Evolutionary conservation across 2,797 vertebrate species (phyloP), one percentile per base, ranked within the genome.

Genomic region (Cossypha niveicapilla): DNA sequence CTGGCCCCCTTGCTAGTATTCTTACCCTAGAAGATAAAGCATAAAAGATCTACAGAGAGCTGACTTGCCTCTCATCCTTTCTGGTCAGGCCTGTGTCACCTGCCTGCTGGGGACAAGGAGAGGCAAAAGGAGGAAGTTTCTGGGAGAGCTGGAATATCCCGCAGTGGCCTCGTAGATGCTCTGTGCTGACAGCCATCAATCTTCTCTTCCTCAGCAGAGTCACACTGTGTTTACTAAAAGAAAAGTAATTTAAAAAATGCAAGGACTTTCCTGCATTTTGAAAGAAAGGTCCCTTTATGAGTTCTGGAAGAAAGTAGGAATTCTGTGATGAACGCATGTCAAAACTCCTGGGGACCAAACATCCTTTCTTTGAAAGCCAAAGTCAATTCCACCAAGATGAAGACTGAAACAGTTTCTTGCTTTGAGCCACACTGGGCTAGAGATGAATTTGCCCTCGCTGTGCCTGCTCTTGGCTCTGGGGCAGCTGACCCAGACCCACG

Each of bases 1-100:
- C 50, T 92, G 83, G 48, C 27, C 34, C 37, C 83, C 42, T 84
- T 73, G 67, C 42, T 50, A 34, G 30, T 30, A 17, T 62, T 79
- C 16, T 35, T 85, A 48, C 22, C 22, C 0, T 21, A 54, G 62
- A 10, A 58, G 35, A 47, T 60, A 65, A 63, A 58, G 63, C 56
- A 35, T 37, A 24, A 53, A 60, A 79, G 63, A 30, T 13, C 37
- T 76, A 11, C 51, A 61, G 67, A 56, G 62, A 73, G 13, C 56
- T 80, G 30, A 25, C 47, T 63, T 93, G 34, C 47, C 21, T 88
- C 62, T 70, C n/a, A 50, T 88, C 34, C 50, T 19, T 84, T 30
- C 9, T 11, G 51, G 11, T 84, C 77, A 72, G 75, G 78, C 16
- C 87, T 86, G 62, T 32, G 39, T 91, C 61, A 62, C 12, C 4